phyloP scores from a whole-genome alignment of 2,797 vertebrate species.

The Hypotaenidia philippensis region DNA sequence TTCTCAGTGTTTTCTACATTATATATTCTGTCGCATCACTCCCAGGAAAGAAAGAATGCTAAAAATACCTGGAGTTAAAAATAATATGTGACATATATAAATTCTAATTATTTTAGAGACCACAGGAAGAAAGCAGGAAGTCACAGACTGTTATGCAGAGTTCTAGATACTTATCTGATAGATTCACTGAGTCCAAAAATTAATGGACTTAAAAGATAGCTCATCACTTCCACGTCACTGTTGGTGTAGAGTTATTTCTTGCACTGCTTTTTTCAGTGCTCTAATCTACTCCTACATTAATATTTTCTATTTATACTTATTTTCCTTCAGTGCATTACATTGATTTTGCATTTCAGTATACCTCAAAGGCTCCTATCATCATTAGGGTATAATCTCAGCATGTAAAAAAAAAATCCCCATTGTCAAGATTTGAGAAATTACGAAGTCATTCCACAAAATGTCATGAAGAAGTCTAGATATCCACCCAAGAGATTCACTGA shows the following conservation, averaged over 20 bases:
- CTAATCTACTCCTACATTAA: neutral
- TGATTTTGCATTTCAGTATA: conserved; percentile 4
- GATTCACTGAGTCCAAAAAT: neutral
- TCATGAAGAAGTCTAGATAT: neutral
- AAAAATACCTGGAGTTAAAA: neutral
- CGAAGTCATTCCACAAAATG: neutral
- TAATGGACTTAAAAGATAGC: neutral
- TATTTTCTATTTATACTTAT: conserved; percentile 10
- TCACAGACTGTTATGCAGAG: neutral
- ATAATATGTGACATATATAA: neutral
- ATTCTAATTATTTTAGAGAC: neutral
- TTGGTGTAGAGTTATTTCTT: neutral
- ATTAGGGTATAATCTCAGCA: neutral
- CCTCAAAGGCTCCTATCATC: neutral
- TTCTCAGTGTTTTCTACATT: neutral
- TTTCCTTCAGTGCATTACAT: conserved; percentile 6
- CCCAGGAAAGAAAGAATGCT: neutral
- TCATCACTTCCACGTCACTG: neutral
- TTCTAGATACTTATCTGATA: neutral
- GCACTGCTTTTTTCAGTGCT: neutral
- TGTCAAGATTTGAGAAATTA: neutral
- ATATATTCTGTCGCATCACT: neutral
- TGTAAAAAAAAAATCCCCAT: neutral
- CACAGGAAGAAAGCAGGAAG: neutral
- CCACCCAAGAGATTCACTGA: neutral